Percentiles rank a stretch among this genome's conserved stretches.
These are phyloP conservation scores for Pogonophryne albipinna DNA, from an alignment of 2,797 vertebrate genomes.

Conservation along the genomic window DNA sequence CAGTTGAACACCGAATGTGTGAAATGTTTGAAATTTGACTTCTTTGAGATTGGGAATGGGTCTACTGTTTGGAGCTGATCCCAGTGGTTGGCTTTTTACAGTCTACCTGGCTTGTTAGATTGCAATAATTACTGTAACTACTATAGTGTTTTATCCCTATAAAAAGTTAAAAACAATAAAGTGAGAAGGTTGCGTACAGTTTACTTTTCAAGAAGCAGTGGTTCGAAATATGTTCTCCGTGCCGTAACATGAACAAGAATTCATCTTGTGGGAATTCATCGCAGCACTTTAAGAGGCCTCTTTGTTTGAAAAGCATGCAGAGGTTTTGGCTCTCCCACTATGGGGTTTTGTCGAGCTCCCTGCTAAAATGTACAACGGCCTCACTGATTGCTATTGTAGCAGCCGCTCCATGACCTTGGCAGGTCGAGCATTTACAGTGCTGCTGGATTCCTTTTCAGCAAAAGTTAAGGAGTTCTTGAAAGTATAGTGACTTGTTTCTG, in stretches of 20 bases:
- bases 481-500: constrained; percentile 29
- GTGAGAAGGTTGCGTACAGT: constrained; percentile 10
- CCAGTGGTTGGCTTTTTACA: neutral
- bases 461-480: constrained; percentile 29
- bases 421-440: constrained; percentile 23
- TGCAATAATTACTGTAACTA: neutral
- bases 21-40: neutral
- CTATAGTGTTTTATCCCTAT: neutral
- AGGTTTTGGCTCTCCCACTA: constrained; percentile 49
- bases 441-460: constrained; percentile 43
- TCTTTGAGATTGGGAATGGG: neutral
- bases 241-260: constrained; percentile 39
- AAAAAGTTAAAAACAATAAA: constrained; percentile 19
- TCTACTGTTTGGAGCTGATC: neutral
- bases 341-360: constrained; percentile 42
- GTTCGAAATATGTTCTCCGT: constrained; percentile 19
- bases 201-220: neutral
- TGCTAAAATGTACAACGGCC: constrained; percentile 60
- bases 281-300: constrained; percentile 38
- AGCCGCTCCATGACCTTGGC: constrained; percentile 39
- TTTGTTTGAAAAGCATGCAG: constrained; percentile 52
- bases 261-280: constrained; percentile 51
- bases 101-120: constrained; percentile 9
- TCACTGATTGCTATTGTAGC: constrained; percentile 59
- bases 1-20: neutral